A percentile compares a stretch with the other conserved stretches of the same genome.
Evolutionary conservation across 1,140 invertebrate species (phyloP).

Genomic region (Cyrtorhinus lividipennis): DNA sequence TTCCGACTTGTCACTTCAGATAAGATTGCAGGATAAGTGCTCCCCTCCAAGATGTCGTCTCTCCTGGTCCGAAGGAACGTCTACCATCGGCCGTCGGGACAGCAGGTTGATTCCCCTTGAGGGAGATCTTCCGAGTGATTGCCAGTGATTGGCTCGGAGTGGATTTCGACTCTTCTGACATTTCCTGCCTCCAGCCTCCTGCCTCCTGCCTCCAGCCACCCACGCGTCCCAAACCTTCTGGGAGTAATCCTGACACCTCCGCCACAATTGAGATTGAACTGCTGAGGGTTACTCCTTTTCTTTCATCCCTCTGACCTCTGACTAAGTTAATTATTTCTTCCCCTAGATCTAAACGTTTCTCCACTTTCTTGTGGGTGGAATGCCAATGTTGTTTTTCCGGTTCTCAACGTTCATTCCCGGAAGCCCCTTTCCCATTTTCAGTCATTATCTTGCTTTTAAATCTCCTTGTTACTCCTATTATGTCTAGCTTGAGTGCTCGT

Average conservation of each 20-base stretch:
- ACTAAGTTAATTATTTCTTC: neutral
- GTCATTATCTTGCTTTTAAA: neutral
- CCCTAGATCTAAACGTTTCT: neutral
- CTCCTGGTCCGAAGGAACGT: too few species aligned
- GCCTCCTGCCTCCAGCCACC: neutral
- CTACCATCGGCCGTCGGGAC: neutral
- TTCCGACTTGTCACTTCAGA: too few species aligned
- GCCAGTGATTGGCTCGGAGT: neutral
- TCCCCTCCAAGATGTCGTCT: too few species aligned
- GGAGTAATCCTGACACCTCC: neutral
- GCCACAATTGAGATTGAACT: neutral
- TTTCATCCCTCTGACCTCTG: neutral
- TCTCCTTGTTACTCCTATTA: neutral
- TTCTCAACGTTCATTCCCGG: neutral
- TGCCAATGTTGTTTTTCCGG: neutral
- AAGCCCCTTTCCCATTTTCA: neutral
- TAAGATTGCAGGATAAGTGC: too few species aligned
- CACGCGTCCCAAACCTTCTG: neutral
- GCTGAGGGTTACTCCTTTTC: neutral
- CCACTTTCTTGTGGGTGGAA: neutral
- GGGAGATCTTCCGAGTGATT: neutral
- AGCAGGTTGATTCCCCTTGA: neutral
- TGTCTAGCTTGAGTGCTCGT: neutral
- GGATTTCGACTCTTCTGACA: neutral
- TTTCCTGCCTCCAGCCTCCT: too few species aligned